Evolutionary conservation across 2,888 invertebrate species (phyloP), one percentile per base, ranked within the genome.

Genomic region (Acrobasis suavella): DNA sequence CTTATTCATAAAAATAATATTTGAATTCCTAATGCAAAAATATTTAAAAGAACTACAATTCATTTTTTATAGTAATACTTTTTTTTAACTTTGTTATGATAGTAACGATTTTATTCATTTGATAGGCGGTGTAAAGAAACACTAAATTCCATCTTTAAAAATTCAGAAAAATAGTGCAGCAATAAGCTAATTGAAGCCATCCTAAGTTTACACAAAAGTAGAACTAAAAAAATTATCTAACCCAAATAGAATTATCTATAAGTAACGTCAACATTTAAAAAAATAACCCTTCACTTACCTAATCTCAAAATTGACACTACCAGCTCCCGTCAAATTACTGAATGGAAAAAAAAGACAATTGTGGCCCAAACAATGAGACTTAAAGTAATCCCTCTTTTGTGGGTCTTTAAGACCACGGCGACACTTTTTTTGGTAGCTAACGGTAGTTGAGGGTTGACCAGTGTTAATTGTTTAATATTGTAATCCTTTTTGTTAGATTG

Each of bases 311-410:
- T 60, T 60, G 50, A 50, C 60, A n/a, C 17, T 16, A 7, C 5
- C 32, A 32, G 37, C 56, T 56, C 17, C 42, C 16, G 56, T 46
- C 42, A 56, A 46, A 12, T 15, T 7, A 39, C 39, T 39, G 38
- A 16, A 39, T 10, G 16, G 10, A 9, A 38, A 56, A 42, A 38
- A 39, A 42, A 46, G 9, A 38, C 55, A 56, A 62, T 54, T 62
- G 61, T n/a, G 55, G 38, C 17, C 42, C 55, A 62, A 62, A 55
- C 46, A 55, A 50, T 15, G 15, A n/a, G 37, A 10, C 42, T 64
- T 63, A 60, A 54, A 22, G 38, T 68, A 68, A 68, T 68, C 64
- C 64, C 50, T 49, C 58, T 59, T 62, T 68, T 65, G 60, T 50
- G n/a, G 50, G 38, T 51, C 62, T 55, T 14, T 46, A 49, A 50